These are phyloP conservation scores for Holacanthus passer DNA, from an alignment of 2,113 vertebrate genomes.

Conservation along the genomic window DNA sequence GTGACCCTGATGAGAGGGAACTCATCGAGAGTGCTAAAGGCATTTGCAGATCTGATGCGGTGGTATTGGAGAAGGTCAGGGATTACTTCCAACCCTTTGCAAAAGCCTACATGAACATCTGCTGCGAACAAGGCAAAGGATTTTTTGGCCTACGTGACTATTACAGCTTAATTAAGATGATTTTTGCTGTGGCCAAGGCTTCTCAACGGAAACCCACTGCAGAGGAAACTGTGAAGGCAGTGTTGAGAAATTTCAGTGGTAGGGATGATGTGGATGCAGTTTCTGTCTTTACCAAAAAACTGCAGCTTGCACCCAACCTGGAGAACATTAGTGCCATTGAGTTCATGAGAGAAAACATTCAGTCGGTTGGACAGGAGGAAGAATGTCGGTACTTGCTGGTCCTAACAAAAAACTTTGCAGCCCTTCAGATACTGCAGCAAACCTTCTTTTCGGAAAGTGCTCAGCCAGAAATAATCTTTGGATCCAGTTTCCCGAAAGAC, in stretches of 20 bases:
- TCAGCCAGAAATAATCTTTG: constrained; percentile 96
- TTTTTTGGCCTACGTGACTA: constrained; percentile 98
- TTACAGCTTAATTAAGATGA: constrained; percentile 98
- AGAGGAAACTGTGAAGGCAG: constrained; percentile 83
- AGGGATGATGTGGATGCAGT: constrained; percentile 88
- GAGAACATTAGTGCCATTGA: constrained; percentile 84
- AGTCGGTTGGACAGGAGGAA: constrained; percentile 77
- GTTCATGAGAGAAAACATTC: constrained; percentile 90
- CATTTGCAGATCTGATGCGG: constrained; percentile 90
- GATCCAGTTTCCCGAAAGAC: constrained; percentile 95
- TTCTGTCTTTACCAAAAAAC: constrained; percentile 83
- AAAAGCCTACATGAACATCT: constrained; percentile 87
- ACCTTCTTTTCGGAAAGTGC: constrained; percentile 81
- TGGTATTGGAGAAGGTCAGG: constrained; percentile 86
- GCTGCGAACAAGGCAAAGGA: constrained; percentile 86
- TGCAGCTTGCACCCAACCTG: constrained; percentile 64
- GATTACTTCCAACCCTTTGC: constrained; percentile 89
- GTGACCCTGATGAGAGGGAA: constrained; percentile 89
- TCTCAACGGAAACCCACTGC: constrained; percentile 78
- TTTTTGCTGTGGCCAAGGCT: constrained; percentile 87
- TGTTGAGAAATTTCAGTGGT: constrained; percentile 96
- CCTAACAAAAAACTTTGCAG: constrained; percentile 93
- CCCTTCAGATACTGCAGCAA: constrained; percentile 93
- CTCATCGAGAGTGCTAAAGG: constrained; percentile 91
- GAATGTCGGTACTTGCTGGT: constrained; percentile 94